phyloP scores from a whole-genome alignment of 2,113 vertebrate species.

The Regulus satrapa region DNA sequence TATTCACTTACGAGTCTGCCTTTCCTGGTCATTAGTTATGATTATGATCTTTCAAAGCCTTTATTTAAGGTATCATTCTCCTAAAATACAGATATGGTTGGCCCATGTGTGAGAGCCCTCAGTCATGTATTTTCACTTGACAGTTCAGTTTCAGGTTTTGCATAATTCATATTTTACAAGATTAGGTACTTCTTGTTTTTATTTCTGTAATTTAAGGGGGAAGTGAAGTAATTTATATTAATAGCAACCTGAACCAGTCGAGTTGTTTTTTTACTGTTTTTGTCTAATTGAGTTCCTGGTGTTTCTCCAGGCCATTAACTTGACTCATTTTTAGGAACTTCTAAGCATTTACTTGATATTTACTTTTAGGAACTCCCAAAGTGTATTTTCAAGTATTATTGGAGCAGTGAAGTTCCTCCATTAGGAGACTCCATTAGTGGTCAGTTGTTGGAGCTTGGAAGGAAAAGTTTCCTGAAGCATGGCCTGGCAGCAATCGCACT shows the following conservation, averaged over 20 bases:
- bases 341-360: not conserved
- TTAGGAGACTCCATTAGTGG: not conserved
- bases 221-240: not conserved
- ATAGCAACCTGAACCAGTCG: not conserved
- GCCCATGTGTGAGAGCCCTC: not conserved
- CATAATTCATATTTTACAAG: not conserved
- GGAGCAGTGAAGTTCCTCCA: not conserved
- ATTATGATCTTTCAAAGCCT: not conserved
- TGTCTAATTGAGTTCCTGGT: not conserved
- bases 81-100: not conserved
- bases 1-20: not conserved
- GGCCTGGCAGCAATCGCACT: not conserved
- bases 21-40: not conserved
- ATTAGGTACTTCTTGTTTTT: constrained; percentile 13
- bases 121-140: not conserved
- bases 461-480: not conserved
- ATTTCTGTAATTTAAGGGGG: constrained; percentile 18
- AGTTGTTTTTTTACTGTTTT: not conserved
- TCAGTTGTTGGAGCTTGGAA: not conserved
- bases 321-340: not conserved
- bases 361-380: not conserved
- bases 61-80: not conserved
- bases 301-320: not conserved
- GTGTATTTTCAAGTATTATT: not conserved
- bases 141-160: not conserved